These are phyloP conservation scores for Ormyrus rosae DNA, from an alignment of 2,888 invertebrate genomes.

Conservation along the genomic window DNA sequence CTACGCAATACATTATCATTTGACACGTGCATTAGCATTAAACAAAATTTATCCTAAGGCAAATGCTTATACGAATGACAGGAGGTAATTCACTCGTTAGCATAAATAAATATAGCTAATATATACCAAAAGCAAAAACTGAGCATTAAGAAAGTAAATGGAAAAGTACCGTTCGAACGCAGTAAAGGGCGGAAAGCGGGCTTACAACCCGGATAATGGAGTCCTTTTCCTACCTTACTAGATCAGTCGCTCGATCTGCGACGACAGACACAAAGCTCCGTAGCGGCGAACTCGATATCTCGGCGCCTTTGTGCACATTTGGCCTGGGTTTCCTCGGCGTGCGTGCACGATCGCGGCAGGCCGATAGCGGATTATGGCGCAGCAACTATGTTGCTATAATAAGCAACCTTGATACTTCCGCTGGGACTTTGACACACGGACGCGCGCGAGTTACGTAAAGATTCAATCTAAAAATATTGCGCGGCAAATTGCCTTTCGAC, in stretches of 20 bases:
- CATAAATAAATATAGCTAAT: too few relatives aligned
- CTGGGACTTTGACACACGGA: constrained; percentile 28
- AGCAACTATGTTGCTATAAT: not conserved
- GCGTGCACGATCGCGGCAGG: constrained; percentile 4
- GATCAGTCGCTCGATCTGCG: not conserved
- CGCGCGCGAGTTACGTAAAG: constrained; percentile 20
- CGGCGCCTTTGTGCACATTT: constrained; percentile 7
- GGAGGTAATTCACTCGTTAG: too few relatives aligned
- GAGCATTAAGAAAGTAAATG: too few relatives aligned
- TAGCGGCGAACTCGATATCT: not conserved
- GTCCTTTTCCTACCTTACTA: too few relatives aligned
- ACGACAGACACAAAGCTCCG: not conserved
- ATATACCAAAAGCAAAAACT: too few relatives aligned
- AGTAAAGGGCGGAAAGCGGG: too few relatives aligned
- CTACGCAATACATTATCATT: too few relatives aligned
- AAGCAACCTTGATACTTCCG: constrained; percentile 46
- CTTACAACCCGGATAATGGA: too few relatives aligned
- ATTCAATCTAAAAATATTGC: constrained; percentile 33
- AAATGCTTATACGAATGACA: too few relatives aligned
- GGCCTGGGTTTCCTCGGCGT: not conserved
- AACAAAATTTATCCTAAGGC: too few relatives aligned
- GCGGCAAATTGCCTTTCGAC: constrained; percentile 5
- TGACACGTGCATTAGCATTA: too few relatives aligned
- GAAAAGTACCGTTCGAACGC: too few relatives aligned
- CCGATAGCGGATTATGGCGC: not conserved